Evolutionary conservation across 2,888 invertebrate genomes (phyloP).

Genomic region (Rotaria magnacalcarata): DNA sequence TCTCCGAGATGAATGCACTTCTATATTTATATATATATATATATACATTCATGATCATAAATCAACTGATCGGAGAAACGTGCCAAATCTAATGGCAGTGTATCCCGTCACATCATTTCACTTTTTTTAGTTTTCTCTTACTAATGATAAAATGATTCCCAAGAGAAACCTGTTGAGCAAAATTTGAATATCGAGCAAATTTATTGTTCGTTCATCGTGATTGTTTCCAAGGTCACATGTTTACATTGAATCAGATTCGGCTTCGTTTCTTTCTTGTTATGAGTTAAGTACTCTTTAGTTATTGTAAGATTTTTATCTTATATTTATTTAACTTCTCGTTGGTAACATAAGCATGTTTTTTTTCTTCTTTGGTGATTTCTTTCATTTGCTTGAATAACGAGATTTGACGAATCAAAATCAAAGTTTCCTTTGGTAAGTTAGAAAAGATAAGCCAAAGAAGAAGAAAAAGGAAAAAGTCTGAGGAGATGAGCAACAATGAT

Average conservation of each 20-base stretch:
- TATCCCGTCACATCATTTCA: neutral
- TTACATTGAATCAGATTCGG: neutral
- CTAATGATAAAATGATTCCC: neutral
- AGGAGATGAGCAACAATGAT: neutral
- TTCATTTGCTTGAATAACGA: neutral
- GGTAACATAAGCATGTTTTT: neutral
- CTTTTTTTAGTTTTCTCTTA: neutral
- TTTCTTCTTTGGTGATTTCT: neutral
- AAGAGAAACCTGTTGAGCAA: neutral
- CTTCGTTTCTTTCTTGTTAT: neutral
- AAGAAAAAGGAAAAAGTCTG: neutral
- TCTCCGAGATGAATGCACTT: neutral
- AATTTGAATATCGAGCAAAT: neutral
- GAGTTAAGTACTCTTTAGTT: neutral
- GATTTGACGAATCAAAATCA: constrained; percentile 26
- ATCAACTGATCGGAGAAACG: neutral
- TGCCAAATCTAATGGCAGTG: neutral
- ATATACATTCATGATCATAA: neutral
- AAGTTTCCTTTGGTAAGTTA: neutral
- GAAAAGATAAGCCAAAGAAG: neutral
- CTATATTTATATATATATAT: neutral
- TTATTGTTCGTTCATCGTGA: no score
- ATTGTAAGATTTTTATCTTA: neutral
- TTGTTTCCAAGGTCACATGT: neutral
- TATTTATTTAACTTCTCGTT: neutral